Evolutionary conservation across 2,888 invertebrate species (phyloP).

Genomic region (Cryptops parisi): DNA sequence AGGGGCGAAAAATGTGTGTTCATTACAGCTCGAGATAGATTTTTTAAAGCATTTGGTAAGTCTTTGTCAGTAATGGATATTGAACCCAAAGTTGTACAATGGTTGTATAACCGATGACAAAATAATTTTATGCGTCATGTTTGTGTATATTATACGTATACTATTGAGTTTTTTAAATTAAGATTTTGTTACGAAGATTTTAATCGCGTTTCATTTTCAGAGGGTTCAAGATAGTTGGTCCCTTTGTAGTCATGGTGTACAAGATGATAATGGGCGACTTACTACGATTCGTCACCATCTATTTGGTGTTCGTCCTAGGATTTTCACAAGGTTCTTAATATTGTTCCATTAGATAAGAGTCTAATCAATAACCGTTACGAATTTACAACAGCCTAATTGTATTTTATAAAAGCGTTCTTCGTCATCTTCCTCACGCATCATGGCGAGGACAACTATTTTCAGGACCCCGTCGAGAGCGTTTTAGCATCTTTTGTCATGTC

Average conservation of each 20-base stretch:
- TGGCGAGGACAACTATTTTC: conserved; percentile 28
- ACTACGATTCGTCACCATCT: conserved; percentile 87
- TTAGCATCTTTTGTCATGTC: conserved; percentile 99
- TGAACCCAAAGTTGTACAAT: too few species aligned
- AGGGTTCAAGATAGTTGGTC: conserved; percentile 94
- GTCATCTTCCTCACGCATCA: conserved; percentile 28
- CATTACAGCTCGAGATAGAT: too few species aligned
- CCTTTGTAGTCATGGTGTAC: conserved; percentile 99
- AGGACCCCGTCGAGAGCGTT: conserved; percentile 73
- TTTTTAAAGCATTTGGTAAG: too few species aligned
- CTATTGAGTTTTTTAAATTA: too few species aligned
- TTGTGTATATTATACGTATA: too few species aligned
- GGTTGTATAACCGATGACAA: too few species aligned
- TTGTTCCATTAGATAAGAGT: background rate
- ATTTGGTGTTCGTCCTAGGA: conserved; percentile 90
- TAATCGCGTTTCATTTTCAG: conserved; percentile 37
- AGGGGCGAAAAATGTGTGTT: too few species aligned
- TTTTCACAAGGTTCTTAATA: conserved; percentile 71
- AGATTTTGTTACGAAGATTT: background rate
- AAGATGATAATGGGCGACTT: conserved; percentile 96
- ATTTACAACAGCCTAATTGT: background rate
- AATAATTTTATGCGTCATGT: too few species aligned
- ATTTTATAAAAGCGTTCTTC: conserved; percentile 30
- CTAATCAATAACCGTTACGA: background rate
- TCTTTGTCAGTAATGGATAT: too few species aligned